phyloP scores from a whole-genome alignment of 2,888 invertebrate genomes.

The Megaustenia siamemsis region DNA sequence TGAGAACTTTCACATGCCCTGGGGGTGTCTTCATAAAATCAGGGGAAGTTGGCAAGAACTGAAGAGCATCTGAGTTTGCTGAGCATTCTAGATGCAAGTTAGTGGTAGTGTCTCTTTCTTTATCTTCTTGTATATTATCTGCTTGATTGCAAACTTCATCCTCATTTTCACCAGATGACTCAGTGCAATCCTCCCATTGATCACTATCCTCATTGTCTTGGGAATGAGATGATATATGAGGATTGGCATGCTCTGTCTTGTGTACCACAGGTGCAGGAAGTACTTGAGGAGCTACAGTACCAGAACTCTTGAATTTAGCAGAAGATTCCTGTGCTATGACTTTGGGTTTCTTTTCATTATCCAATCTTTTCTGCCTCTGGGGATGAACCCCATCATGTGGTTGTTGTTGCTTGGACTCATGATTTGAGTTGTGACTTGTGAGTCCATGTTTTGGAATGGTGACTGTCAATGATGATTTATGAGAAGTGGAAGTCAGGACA shows the following conservation, averaged over 20 bases:
- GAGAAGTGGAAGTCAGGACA: constrained; percentile 53
- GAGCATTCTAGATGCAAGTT: constrained; percentile 61
- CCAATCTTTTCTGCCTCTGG: not conserved
- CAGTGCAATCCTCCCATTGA: constrained; percentile 68
- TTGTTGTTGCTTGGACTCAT: not conserved
- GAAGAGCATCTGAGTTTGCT: constrained; percentile 71
- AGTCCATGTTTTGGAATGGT: constrained; percentile 32
- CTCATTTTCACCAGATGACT: constrained; percentile 55
- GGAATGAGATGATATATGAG: constrained; percentile 49
- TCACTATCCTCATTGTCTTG: constrained; percentile 67
- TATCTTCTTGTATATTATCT: not conserved
- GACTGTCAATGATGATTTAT: constrained; percentile 6
- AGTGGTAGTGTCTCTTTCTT: constrained; percentile 45
- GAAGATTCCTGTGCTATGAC: not conserved
- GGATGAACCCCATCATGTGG: not conserved
- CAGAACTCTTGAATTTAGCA: not conserved
- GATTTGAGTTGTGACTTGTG: constrained; percentile 34
- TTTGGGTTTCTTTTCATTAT: not conserved
- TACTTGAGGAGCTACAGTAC: too few relatives aligned
- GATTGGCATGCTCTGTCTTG: not conserved
- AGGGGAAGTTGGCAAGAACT: constrained; percentile 70
- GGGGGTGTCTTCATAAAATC: constrained; percentile 68
- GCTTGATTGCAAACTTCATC: constrained; percentile 52
- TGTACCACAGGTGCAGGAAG: not conserved
- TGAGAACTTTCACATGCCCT: constrained; percentile 65